Conservation (phyloP, 2,113 vertebrate species). For the Actinemys pallida region DNA sequence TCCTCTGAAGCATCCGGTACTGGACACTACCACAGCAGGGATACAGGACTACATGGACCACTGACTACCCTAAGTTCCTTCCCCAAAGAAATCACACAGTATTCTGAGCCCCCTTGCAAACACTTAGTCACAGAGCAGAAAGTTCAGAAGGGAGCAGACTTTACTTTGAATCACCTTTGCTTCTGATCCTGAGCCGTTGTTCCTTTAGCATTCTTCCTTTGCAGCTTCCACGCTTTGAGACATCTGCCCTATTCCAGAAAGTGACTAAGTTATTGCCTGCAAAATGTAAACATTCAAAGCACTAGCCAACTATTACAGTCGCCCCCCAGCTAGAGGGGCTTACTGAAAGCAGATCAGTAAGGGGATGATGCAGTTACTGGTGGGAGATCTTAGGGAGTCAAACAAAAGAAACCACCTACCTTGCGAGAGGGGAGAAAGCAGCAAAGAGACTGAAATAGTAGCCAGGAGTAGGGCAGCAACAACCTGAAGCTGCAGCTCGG, state of each 20-base stretch:
- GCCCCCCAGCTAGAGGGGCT: too few species aligned
- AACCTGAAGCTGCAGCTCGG: slow-evolving; percentile 11
- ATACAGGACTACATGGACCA: rapidly evolving
- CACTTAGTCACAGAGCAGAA: not conserved
- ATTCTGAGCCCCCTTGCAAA: rapidly evolving
- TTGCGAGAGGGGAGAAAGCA: not conserved
- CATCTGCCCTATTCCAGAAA: not conserved
- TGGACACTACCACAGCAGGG: rapidly evolving
- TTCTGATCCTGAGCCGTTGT: not conserved
- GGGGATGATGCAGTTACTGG: not conserved
- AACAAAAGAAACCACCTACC: not conserved
- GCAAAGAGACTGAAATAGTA: not conserved
- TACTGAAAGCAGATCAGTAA: not conserved
- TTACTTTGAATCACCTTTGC: not conserved
- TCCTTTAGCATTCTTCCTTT: not conserved
- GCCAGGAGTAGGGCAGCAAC: not conserved
- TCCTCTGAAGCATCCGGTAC: not conserved
- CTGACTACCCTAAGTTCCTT: not conserved
- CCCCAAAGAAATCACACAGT: rapidly evolving
- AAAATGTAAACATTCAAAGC: not conserved
- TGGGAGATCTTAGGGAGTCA: not conserved
- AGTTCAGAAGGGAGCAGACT: not conserved
- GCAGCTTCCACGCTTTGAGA: not conserved
- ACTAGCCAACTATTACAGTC: not conserved
- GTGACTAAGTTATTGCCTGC: not conserved